Base-by-base conservation (phyloP, 2,113 vertebrate genomes). In the rabbit (Oryctolagus cuniculus) region DNA sequence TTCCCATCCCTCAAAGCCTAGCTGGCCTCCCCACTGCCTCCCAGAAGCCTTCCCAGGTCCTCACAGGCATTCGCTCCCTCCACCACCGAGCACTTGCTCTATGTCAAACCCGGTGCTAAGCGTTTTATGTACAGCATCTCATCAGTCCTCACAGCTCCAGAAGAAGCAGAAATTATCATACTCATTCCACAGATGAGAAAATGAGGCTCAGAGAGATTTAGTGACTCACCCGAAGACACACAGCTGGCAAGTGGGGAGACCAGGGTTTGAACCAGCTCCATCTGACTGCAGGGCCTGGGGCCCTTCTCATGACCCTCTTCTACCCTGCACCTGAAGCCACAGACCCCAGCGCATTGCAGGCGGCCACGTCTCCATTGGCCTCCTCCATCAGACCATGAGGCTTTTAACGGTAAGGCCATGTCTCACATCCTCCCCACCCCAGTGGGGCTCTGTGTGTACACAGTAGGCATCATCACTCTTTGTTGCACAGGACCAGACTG, bases 201-300 rank as follows among this genome's bases (percentile, higher is more conserved):
- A 15, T 7, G 31, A 95, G 85, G 58, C 38, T 81, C 75, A 61
- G 55, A 87, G 38, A 81, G 31, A 58, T n/a, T 24, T n/a, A 53
- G 24, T 11, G 10, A 72, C 31, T 38, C 29, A 12, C 21, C 49
- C 81, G 61, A 93, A 44, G 69, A 74, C 69, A 67, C 49, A 61
- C 63, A 61, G 61, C 51, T 44, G 58, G 49, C 44, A 63, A 51
- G 44, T 0, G 10, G 19, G 25, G 63, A 80, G 44, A 61, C 11
- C 38, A 4, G 6, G 66, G 66, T 83, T 58, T 77, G 10, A 82
- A 38, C 79, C 27, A 44, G 55, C 38, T 6, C 36, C 69, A 24
- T 12, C 24, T 38, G 51, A 79, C 21, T 29, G 17, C n/a, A 11
- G 16, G 24, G 15, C 38, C 31, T 6, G 15, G 0, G 2, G 0